These are phyloP conservation scores for Ficedula albicollis DNA, from an alignment of 2,797 vertebrate genomes.

Conservation along the genomic window DNA sequence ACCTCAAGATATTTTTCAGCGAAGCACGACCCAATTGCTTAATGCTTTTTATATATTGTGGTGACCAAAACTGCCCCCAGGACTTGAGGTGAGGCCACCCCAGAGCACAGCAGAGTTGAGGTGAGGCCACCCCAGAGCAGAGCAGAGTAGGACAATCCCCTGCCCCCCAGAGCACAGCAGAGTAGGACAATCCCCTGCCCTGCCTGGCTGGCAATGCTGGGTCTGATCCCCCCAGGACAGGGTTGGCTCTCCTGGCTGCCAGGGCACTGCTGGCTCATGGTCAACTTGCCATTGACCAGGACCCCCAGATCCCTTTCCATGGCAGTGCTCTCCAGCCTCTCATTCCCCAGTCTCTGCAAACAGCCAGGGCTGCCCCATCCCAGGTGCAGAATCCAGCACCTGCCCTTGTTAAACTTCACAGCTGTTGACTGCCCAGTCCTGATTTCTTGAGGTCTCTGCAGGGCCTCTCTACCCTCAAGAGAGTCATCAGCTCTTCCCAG, in stretches of 20 bases:
- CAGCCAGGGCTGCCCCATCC: not conserved
- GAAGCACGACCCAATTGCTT: not conserved
- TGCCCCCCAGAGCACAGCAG: not conserved
- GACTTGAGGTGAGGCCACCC: rapidly evolving
- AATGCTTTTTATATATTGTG: not conserved
- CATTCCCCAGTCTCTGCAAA: not conserved
- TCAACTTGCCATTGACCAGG: rapidly evolving
- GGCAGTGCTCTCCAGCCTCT: not conserved
- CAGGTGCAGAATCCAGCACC: too few relatives aligned
- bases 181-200: not conserved
- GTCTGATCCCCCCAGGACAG: not conserved
- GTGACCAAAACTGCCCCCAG: not conserved
- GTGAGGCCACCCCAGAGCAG: not conserved
- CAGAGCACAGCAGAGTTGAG: not conserved
- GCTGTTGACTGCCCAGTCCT: too few relatives aligned
- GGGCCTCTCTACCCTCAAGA: too few relatives aligned
- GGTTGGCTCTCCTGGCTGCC: not conserved
- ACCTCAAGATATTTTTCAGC: not conserved
- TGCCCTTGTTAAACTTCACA: too few relatives aligned
- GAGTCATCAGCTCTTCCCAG: too few relatives aligned
- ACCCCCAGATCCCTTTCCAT: rapidly evolving
- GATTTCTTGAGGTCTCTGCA: too few relatives aligned
- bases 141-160: not conserved
- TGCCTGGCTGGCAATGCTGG: rapidly evolving
- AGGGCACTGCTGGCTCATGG: not conserved